A percentile compares a stretch with the other conserved stretches of the same genome.
phyloP scores from a whole-genome alignment of 2,113 vertebrate species.

The Apodemus sylvaticus region DNA sequence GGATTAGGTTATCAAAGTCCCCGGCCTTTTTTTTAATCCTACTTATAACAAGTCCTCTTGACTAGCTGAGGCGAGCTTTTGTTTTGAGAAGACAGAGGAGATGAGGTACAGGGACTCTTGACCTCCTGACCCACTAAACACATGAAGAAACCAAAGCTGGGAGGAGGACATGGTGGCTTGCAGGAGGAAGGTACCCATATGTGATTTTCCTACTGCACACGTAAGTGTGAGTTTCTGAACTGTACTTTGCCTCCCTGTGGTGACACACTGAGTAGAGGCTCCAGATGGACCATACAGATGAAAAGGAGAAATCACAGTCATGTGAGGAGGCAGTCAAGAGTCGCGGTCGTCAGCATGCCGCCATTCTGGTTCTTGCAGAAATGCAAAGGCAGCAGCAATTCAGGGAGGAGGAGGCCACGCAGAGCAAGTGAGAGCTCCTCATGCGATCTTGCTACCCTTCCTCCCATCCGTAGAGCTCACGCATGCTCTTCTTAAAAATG shows the following conservation, averaged over 20 bases:
- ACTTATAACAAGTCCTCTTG: conserved; percentile 23
- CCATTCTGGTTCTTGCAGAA: neutral
- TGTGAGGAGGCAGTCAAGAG: neutral
- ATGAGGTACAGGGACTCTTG: neutral
- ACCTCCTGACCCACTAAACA: neutral
- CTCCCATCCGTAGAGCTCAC: neutral
- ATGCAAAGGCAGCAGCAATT: neutral
- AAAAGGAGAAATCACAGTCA: neutral
- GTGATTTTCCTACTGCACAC: neutral
- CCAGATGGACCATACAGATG: neutral
- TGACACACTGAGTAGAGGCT: neutral
- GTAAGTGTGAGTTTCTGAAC: conserved; percentile 1
- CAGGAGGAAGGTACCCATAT: neutral
- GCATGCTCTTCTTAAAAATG: neutral
- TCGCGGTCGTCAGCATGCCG: neutral
- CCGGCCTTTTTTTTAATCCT: neutral
- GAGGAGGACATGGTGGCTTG: neutral
- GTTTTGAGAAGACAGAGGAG: neutral
- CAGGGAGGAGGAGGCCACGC: neutral
- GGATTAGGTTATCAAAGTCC: neutral
- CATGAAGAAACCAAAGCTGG: neutral
- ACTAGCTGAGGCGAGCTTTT: neutral
- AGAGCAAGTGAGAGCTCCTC: neutral
- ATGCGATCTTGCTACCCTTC: neutral
- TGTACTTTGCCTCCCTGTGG: neutral